Evolutionary conservation across 1,140 invertebrate species (phyloP), one percentile per base, ranked within the genome.

Genomic region (Meteorus sp.): DNA sequence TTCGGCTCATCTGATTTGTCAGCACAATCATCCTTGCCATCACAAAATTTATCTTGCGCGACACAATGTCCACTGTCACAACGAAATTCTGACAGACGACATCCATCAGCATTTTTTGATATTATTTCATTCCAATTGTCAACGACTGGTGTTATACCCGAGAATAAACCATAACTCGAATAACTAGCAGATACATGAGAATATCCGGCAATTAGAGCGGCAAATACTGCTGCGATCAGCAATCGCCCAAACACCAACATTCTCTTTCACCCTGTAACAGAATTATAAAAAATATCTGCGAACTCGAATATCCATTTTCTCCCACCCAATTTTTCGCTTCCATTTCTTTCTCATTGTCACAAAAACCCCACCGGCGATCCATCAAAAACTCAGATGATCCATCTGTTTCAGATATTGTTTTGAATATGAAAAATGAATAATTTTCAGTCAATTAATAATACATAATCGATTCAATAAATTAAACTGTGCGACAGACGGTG

Each of bases 1-100:
- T 83, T 82, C 0, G 87, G 87, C 74, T 93, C 90, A 72, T 92
- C 90, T 50, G 86, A 88, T 66, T 88, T 87, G 74, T 92, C 90
- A 2, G 84, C 83, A 69, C 90, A 93, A 74, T 93, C 89, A 65
- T 89, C 85, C 56, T 86, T 82, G 3, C 90, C 89, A 71, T 93
- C 89, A 74, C 90, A 92, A 76, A 84, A 91, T 65, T 86, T 86
- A 75, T 91, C 89, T 67, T 88, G 79, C 5, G 86, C 84, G 62
- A 92, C 83, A 76, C 90, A 93, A 63, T 85, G 83, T 31, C 86
- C 86, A 25, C 86, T 87, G 65, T 84, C 84, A 75, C 89, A 91
- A 53, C 81, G 80, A 68, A 78, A 85, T 69, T 87, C 84, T 27
- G 85, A 86, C 17, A 82, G 72, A 50, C 79, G 76, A 70, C 85